phyloP scores from a whole-genome alignment of 2,113 vertebrate species.

The Pelvicachromis taeniatus region DNA sequence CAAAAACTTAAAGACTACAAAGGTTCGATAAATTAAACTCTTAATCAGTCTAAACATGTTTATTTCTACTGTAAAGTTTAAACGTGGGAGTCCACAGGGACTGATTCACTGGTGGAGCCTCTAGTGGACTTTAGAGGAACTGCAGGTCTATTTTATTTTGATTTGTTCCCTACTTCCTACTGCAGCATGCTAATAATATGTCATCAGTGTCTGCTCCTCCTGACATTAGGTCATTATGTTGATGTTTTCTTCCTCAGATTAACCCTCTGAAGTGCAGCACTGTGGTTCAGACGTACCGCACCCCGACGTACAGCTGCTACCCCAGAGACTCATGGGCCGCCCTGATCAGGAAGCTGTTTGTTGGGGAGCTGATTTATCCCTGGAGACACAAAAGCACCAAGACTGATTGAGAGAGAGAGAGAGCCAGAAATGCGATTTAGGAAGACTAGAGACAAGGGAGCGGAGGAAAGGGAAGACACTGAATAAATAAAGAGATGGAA shows the following conservation, averaged over 20 bases:
- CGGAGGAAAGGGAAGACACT: neutral
- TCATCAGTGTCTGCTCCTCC: neutral
- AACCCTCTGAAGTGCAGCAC: constrained; percentile 81
- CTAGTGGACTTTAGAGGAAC: neutral
- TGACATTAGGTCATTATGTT: neutral
- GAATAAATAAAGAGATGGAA: constrained; percentile 6
- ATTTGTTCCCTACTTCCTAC: neutral
- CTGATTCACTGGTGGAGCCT: accelerated
- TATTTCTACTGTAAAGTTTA: neutral
- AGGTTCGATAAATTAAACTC: accelerated
- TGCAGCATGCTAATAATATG: neutral
- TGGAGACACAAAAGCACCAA: constrained; percentile 89
- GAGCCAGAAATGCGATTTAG: neutral
- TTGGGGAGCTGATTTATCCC: constrained; percentile 93
- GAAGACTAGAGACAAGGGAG: neutral
- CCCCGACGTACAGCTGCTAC: constrained; percentile 85
- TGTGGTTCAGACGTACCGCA: constrained; percentile 81
- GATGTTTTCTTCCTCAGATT: constrained; percentile 71
- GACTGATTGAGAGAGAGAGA: constrained; percentile 76
- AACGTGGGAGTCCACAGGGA: neutral
- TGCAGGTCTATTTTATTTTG: accelerated
- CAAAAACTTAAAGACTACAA: neutral
- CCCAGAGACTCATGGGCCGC: constrained; percentile 88
- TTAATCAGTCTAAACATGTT: neutral
- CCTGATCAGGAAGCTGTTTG: constrained; percentile 88